Base-by-base conservation (phyloP, 2,113 vertebrate genomes). In the Corydoras maculifer region DNA sequence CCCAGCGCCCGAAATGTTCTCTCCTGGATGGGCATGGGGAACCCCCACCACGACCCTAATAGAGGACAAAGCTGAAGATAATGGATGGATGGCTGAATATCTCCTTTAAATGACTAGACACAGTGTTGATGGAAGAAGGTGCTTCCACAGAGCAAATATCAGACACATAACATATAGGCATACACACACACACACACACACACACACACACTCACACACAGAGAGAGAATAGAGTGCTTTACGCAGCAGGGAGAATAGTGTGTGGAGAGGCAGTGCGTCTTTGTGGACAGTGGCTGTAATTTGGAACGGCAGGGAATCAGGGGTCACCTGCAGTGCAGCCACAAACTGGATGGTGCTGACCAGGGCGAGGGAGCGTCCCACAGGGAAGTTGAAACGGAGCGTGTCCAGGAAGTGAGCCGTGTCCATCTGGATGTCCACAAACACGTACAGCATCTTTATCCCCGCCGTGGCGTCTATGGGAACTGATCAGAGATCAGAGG, bases 321-420 rank as follows among this genome's bases (percentile, higher is more conserved):
- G 57, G 70, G 68, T 90, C 81, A 99, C 97, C 95, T 99, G 97
- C 77, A 99, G 73, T 0, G 94, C 91, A 7, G 96, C 91, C 73
- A 98, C 94, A 1, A 99, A 99, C 89, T 99, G 97, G 87, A 99
- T 92, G 67, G 97, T 99, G 92, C 96, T 98, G 87, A 99, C 94
- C 0, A 99, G 90, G 3, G 93, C 94, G 72, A 99, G 85, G 2
- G 88, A 84, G 32, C 87, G 84, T 77, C 90, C 92, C 0, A 75
- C 74, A 4, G 86, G 3, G 25, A 98, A 97, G 89, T 95, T 98
- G 84, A 96, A 92, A 77, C 88, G 91, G 82, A 99, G 70, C 1
- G 94, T 95, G 82, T 98, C 93, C 25, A 99, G 85, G 55, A 99
- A 93, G 87, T 99, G 96, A 30, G 88, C 78, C 0, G 93, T 89